Percentiles rank a stretch among this genome's conserved stretches.
phyloP scores from a whole-genome alignment of 2,888 invertebrate genomes.

The Oasisia sp. region DNA sequence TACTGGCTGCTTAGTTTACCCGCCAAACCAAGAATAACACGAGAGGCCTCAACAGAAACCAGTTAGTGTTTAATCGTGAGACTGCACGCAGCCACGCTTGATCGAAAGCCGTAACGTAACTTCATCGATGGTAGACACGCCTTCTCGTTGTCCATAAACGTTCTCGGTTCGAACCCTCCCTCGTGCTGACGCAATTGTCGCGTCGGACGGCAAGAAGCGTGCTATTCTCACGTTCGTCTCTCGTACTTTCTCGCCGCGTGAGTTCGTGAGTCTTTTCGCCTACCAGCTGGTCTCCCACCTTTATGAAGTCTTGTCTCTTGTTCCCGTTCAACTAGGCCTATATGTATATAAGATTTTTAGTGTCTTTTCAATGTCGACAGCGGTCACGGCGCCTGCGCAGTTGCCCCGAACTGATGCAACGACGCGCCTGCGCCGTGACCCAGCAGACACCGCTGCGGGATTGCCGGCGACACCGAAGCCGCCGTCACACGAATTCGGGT shows the following conservation, averaged over 20 bases:
- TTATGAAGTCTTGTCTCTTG: not conserved
- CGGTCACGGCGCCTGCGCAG: not conserved
- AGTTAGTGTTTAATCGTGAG: conserved; percentile 1
- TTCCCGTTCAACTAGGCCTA: not conserved
- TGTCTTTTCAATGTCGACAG: not conserved
- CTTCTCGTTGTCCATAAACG: not conserved
- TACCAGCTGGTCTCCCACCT: not conserved
- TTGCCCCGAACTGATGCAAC: not conserved
- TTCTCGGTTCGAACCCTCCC: not conserved
- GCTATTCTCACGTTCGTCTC: not conserved
- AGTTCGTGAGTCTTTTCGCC: not conserved
- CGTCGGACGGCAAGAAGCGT: not conserved
- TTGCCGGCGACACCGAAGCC: not conserved
- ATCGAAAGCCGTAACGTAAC: not conserved
- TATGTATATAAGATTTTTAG: not conserved
- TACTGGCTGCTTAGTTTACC: not conserved
- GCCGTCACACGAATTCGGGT: not conserved
- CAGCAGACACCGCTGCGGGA: not conserved
- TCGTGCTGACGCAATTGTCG: not conserved
- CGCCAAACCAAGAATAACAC: not conserved
- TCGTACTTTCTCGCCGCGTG: not conserved
- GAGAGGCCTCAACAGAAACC: not conserved
- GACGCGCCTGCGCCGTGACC: not conserved
- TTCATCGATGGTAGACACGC: not conserved
- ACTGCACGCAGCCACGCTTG: not conserved